Evolutionary conservation across 30 jellyfish, hydroid and myxozoan genomes (phyloP).

Genomic region (Haliclystus octoradiatus): DNA sequence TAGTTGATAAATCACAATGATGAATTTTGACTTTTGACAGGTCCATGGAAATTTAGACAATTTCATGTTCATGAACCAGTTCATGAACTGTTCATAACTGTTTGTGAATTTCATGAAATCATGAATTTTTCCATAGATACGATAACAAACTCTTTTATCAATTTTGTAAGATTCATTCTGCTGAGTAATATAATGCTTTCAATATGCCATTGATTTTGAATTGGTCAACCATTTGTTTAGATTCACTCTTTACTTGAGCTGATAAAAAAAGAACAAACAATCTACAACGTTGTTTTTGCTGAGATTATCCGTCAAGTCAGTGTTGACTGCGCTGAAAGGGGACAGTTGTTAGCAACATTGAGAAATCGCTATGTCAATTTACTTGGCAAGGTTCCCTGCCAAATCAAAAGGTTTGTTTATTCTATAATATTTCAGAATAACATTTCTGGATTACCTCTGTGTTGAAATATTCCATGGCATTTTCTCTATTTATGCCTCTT

Average conservation of each 20-base stretch:
- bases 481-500: background rate
- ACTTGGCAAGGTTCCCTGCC: constrained; percentile 63
- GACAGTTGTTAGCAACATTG: constrained; percentile 69
- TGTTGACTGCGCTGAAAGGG: constrained; percentile 75
- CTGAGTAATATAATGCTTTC: background rate
- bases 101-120: too few relatives aligned
- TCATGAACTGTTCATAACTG: too few relatives aligned
- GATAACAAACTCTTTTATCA: too few relatives aligned
- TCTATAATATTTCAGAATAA: too few relatives aligned
- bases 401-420: constrained; percentile 51
- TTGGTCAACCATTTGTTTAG: too few relatives aligned
- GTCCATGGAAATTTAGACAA: too few relatives aligned
- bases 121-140: too few relatives aligned
- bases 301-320: constrained; percentile 86
- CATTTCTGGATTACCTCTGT: background rate
- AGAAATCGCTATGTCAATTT: constrained; percentile 68
- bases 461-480: background rate
- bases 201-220: too few relatives aligned
- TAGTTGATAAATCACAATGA: too few relatives aligned
- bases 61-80: too few relatives aligned
- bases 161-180: background rate
- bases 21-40: too few relatives aligned
- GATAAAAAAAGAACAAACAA: constrained; percentile 64
- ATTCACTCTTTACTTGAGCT: constrained; percentile 51
- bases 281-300: constrained; percentile 56